phyloP scores from a whole-genome alignment of 1,140 invertebrate genomes.

The Yoshiicerus persimilis region DNA sequence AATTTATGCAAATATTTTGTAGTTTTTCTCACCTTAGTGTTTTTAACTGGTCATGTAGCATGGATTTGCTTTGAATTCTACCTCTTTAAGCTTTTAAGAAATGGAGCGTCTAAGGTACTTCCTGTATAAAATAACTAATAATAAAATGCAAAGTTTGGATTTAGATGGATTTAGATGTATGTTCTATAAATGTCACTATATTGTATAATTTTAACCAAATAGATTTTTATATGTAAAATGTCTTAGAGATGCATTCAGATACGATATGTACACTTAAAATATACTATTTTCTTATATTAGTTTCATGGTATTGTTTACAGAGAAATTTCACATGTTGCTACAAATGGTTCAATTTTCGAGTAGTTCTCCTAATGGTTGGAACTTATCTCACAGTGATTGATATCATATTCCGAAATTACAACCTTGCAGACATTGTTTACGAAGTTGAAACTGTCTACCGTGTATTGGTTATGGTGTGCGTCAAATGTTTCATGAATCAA shows the following conservation, averaged over 20 bases:
- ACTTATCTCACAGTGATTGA: background rate
- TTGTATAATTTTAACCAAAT: too few relatives aligned
- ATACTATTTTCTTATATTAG: background rate
- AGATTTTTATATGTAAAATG: too few relatives aligned
- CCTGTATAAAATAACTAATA: background rate
- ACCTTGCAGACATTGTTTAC: background rate
- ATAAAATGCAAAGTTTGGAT: background rate
- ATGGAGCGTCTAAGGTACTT: background rate
- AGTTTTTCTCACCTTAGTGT: background rate
- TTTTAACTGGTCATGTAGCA: background rate
- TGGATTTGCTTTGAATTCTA: background rate
- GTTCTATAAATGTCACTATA: too few relatives aligned
- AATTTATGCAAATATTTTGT: background rate
- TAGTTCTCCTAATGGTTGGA: background rate
- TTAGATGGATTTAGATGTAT: background rate
- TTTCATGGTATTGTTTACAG: background rate
- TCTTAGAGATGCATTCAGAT: too few relatives aligned
- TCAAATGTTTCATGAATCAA: background rate
- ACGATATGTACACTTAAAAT: too few relatives aligned
- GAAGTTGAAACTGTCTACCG: background rate
- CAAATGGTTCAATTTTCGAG: background rate
- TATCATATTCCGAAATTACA: background rate
- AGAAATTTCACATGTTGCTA: background rate
- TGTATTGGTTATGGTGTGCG: background rate
- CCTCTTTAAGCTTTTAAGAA: background rate